Conservation (phyloP, 2,113 vertebrate species). For the Chrysochloris asiatica region DNA sequence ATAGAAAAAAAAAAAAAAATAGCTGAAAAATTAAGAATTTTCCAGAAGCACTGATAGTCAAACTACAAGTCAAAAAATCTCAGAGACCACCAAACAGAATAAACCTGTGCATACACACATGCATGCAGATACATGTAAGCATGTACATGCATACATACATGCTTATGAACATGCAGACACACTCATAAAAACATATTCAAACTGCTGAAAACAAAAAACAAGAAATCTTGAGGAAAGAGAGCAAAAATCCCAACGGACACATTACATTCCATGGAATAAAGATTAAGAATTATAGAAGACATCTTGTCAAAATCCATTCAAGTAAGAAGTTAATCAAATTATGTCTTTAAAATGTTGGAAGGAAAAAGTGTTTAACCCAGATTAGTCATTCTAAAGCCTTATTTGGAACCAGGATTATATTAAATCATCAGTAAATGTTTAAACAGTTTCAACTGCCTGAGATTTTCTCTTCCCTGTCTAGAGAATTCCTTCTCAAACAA, state of each 20-base stretch:
- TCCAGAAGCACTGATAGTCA: neutral
- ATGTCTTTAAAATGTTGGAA: neutral
- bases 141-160: neutral
- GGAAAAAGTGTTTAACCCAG: neutral
- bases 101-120: neutral
- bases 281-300: neutral
- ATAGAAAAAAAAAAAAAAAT: neutral
- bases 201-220: neutral
- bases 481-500: neutral
- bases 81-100: neutral
- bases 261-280: neutral
- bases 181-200: no score
- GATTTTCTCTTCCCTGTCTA: neutral
- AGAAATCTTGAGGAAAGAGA: no score
- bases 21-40: neutral
- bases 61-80: neutral
- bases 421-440: neutral
- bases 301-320: neutral
- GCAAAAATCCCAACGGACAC: no score
- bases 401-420: neutral
- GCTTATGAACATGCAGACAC: no score
- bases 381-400: neutral
- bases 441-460: neutral
- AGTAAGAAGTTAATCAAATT: neutral
- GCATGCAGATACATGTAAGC: no score